A percentile compares a stretch with the other conserved stretches of the same genome.
Evolutionary conservation across 2,888 invertebrate species (phyloP).

Genomic region (Plutella xylostella): DNA sequence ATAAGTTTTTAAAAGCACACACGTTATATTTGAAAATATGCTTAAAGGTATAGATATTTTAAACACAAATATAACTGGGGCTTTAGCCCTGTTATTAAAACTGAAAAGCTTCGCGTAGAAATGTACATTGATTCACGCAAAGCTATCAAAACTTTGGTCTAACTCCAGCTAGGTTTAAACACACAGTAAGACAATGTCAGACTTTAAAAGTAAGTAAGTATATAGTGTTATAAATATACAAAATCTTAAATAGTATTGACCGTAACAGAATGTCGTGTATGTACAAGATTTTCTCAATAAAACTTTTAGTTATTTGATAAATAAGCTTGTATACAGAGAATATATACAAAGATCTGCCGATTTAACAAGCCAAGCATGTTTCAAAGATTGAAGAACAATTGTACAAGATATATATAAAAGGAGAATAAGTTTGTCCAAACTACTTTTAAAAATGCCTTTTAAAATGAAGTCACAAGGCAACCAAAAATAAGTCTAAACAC

Average conservation of each 20-base stretch:
- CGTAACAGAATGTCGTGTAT: constrained; percentile 13
- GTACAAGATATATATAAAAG: constrained; percentile 4
- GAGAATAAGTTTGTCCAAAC: constrained; percentile 29
- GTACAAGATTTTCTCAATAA: constrained; percentile 15
- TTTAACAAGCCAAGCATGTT: constrained; percentile 45
- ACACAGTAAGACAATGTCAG: constrained; percentile 28
- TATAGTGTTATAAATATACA: constrained; percentile 3
- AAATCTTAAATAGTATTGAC: not conserved
- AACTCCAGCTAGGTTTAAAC: constrained; percentile 72
- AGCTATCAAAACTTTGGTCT: constrained; percentile 73
- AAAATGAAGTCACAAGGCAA: constrained; percentile 43
- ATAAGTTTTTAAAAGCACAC: constrained; percentile 26
- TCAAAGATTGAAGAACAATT: constrained; percentile 28
- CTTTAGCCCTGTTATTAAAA: constrained; percentile 45
- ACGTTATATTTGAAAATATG: constrained; percentile 28
- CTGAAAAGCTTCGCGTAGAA: constrained; percentile 51
- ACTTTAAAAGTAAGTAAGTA: constrained; percentile 4
- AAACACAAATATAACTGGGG: constrained; percentile 26
- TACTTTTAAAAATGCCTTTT: constrained; percentile 61
- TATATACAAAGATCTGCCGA: constrained; percentile 67
- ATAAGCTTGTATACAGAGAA: constrained; percentile 40
- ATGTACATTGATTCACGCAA: constrained; percentile 49
- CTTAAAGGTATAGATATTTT: constrained; percentile 33
- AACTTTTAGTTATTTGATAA: constrained; percentile 18
- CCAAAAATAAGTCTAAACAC: constrained; percentile 49